Base-by-base conservation (phyloP, 30 jellyfish, hydroid and myxozoan genomes). In the Morbakka virulenta region DNA sequence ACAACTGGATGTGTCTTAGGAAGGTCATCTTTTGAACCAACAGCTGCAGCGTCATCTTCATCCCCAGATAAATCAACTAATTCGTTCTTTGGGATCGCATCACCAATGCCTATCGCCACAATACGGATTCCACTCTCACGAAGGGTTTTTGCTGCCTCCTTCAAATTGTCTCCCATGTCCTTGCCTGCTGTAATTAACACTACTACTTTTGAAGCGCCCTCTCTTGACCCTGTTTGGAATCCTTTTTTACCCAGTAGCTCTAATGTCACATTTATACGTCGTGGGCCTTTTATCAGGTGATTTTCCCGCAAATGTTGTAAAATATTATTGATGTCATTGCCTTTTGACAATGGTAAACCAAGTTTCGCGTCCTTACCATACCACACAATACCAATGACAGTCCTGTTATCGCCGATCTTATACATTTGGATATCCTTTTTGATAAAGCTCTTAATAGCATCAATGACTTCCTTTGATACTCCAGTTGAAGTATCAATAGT, bases 401-500 rank as follows among this genome's bases (percentile, higher is more conserved):
- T 79, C 32, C 52, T 67, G 32, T 13, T 24, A n/a, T n/a, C n/a
- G n/a, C n/a, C n/a, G n/a, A n/a, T 2, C 3, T 71, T 34, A 14
- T 32, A 51, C 6, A 28, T 29, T 4, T 50, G 14, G 52, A 31
- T 53, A 34, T 73, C 75, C 22, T 73, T 51, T 3, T 24, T 11
- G 1, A 73, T 25, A 14, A 73, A 32, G 28, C 52, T 52, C 23
- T 23, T 49, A 50, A 73, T 49, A 3, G 30, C 52, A 24, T 26
- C 6, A 26, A 36, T 14, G 13, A 22, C 48, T 6, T 26, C 52
- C 36, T 68, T 52, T 2, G 92, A 63, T 12, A 80, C 28, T 2
- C 65, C 63, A n/a, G 51, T 69, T 12, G 89, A 67, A 25, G 76
- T 80, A 27, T 80, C 92, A 33, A 80, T 14, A 66, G 69, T 17